Evolutionary conservation across 35 echinoderm and acorn worm species (phyloP).

Genomic region (Antedon bifida): DNA sequence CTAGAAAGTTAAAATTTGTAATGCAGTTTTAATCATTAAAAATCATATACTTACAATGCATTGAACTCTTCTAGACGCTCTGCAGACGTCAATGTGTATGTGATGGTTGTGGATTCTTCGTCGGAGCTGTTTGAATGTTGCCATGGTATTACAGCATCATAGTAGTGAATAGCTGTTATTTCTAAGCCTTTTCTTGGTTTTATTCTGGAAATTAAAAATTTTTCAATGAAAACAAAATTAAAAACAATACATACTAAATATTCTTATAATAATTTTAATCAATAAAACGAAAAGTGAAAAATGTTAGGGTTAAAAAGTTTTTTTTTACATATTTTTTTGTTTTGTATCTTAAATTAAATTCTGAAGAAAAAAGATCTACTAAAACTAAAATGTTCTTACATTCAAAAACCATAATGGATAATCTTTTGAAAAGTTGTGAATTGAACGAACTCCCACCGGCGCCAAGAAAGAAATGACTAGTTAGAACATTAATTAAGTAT

Average conservation of each 20-base stretch:
- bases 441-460: not conserved
- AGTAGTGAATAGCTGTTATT: not conserved
- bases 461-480: not conserved
- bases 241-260: no score
- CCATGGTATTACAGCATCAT: not conserved
- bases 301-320: no score
- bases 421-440: not conserved
- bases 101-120: not conserved
- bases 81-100: not conserved
- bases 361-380: no score
- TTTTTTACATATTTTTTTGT: no score
- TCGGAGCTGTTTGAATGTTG: not conserved
- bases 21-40: no score
- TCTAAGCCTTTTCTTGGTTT: not conserved
- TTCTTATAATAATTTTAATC: no score
- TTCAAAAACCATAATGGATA: not conserved
- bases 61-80: not conserved
- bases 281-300: no score
- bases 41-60: not conserved
- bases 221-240: no score
- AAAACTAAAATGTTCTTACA: no score
- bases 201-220: not conserved
- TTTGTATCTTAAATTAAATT: no score
- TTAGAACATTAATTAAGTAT: not conserved
- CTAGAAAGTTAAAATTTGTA: no score